Evolutionary conservation across 2,797 vertebrate genomes (phyloP).

Genomic region (Galagoides demidoff): DNA sequence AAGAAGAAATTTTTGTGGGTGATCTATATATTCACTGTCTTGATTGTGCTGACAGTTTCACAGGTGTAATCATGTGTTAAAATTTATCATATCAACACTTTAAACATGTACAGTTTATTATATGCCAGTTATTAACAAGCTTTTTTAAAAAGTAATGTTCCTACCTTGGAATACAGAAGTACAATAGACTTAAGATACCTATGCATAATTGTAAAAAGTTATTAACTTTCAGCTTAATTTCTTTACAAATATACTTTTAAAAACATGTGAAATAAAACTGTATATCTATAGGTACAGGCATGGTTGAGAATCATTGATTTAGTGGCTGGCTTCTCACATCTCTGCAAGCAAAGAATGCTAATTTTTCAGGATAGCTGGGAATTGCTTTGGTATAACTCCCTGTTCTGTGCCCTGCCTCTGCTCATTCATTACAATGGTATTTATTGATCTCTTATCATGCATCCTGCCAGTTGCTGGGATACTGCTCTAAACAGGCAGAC

Average conservation of each 20-base stretch:
- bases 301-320: not conserved
- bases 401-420: not conserved
- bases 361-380: not conserved
- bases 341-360: not conserved
- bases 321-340: not conserved
- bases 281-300: not conserved
- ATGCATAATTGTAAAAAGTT: not conserved
- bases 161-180: not conserved
- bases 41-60: slow-evolving; percentile 10
- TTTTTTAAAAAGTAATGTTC: not conserved
- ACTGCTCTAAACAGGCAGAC: not conserved
- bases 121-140: not conserved
- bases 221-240: slow-evolving; percentile 6
- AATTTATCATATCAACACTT: not conserved
- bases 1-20: not conserved
- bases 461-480: not conserved
- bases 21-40: not conserved
- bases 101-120: not conserved
- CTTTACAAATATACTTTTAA: not conserved
- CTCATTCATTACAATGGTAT: not conserved
- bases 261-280: slow-evolving; percentile 16
- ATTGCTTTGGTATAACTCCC: slow-evolving; percentile 3
- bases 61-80: not conserved
- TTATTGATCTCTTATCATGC: not conserved
- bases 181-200: not conserved